Conservation (phyloP, 2,888 invertebrate species). For the Leptinotarsa rubiginosa region DNA sequence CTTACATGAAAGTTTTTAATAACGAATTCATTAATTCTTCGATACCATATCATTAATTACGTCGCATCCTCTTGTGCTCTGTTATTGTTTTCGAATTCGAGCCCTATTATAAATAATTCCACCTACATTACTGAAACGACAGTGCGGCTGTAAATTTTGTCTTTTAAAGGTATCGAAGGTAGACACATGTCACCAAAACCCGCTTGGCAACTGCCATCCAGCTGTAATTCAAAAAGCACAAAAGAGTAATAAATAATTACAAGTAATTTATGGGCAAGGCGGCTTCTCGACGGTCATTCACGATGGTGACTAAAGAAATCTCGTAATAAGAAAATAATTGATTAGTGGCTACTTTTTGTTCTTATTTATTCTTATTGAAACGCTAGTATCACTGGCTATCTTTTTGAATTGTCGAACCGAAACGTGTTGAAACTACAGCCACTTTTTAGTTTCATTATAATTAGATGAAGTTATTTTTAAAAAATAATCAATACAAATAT, state of each 20-base stretch:
- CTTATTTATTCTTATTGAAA: background rate
- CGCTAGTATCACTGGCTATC: background rate
- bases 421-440: no score
- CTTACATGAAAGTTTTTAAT: no score
- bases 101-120: slow-evolving; percentile 25
- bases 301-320: slow-evolving; percentile 45
- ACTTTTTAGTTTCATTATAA: no score
- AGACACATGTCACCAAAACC: slow-evolving; percentile 51
- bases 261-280: slow-evolving; percentile 49
- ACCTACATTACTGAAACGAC: slow-evolving; percentile 25
- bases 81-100: slow-evolving; percentile 18
- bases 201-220: slow-evolving; percentile 50
- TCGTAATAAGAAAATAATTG: slow-evolving; percentile 45
- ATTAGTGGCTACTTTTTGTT: slow-evolving; percentile 25
- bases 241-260: slow-evolving; percentile 57
- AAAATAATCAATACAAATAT: no score
- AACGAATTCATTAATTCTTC: no score
- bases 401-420: background rate
- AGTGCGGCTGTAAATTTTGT: slow-evolving; percentile 35
- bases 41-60: slow-evolving; percentile 24
- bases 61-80: background rate
- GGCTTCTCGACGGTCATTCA: slow-evolving; percentile 40
- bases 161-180: slow-evolving; percentile 36
- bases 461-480: background rate
- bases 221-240: slow-evolving; percentile 52